A percentile compares a stretch with the other conserved stretches of the same genome.
These are phyloP conservation scores for Tenebrosternarchus preto DNA, from an alignment of 2,113 vertebrate genomes.

Conservation along the genomic window DNA sequence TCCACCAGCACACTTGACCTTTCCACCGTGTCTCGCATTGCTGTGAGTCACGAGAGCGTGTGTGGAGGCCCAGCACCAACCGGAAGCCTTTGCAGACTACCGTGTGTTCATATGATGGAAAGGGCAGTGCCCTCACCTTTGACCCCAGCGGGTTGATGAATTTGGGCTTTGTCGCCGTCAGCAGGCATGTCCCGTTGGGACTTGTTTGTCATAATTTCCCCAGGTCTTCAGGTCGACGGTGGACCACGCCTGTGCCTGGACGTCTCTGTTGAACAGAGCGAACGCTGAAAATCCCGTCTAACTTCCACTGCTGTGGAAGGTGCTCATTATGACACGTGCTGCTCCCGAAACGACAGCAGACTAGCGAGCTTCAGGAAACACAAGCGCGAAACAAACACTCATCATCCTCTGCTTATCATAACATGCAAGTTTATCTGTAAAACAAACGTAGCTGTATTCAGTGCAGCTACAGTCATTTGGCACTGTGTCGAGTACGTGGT, in stretches of 20 bases:
- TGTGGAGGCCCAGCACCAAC: conserved; percentile 19
- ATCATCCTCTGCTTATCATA: conserved; percentile 10
- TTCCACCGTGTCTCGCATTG: no score
- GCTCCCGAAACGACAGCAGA: conserved; percentile 30
- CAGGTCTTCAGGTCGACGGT: conserved; percentile 57
- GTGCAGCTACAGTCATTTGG: not conserved
- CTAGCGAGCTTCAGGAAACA: conserved; percentile 30
- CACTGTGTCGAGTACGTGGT: conserved; percentile 20
- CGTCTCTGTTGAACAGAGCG: no score
- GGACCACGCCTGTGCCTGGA: conserved; percentile 10
- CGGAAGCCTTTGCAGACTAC: conserved; percentile 59
- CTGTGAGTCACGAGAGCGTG: not conserved
- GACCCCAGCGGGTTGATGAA: conserved; percentile 54
- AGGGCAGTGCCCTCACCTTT: conserved; percentile 41
- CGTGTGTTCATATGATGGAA: conserved; percentile 52
- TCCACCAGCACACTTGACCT: no score
- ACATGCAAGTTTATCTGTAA: not conserved
- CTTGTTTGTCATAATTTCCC: conserved; percentile 75
- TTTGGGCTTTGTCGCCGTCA: conserved; percentile 58
- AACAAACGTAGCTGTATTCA: not conserved
- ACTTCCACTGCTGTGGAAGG: conserved; percentile 48
- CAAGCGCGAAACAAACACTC: not conserved
- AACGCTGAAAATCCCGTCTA: conserved; percentile 33
- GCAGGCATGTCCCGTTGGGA: not conserved
- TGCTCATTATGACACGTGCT: conserved; percentile 50